Evolutionary conservation across 2,797 vertebrate genomes (phyloP).

Genomic region (Sciurus carolinensis): DNA sequence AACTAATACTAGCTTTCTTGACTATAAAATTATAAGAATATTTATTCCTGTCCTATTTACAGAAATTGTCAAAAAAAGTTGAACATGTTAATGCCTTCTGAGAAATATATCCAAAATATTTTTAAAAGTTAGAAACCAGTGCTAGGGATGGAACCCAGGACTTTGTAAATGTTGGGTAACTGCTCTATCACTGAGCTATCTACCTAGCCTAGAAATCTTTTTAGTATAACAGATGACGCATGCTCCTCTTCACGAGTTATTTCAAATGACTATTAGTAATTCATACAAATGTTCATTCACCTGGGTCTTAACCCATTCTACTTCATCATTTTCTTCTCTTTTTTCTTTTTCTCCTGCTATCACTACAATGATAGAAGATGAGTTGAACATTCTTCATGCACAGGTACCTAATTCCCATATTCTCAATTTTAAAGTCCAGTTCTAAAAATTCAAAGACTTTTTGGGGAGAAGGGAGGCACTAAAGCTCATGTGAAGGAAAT

Average conservation of each 20-base stretch:
- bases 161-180: neutral
- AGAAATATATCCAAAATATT: constrained; percentile 61
- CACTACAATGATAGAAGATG: constrained; percentile 4
- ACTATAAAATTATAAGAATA: constrained; percentile 31
- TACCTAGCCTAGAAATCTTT: neutral
- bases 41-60: neutral
- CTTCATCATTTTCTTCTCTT: constrained; percentile 45
- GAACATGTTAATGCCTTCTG: constrained; percentile 31
- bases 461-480: neutral
- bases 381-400: constrained; percentile 30
- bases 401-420: neutral
- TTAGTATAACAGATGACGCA: neutral
- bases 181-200: neutral
- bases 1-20: constrained; percentile 41
- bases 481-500: constrained; percentile 41
- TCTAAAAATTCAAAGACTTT: constrained; percentile 36
- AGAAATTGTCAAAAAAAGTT: neutral
- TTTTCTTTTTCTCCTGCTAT: constrained; percentile 48
- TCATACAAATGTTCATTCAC: constrained; percentile 48
- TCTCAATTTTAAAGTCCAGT: constrained; percentile 54
- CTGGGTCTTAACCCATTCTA: constrained; percentile 43
- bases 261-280: constrained; percentile 66
- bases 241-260: constrained; percentile 35
- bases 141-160: neutral
- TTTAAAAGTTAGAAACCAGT: constrained; percentile 27